Conservation (phyloP, 2,113 vertebrate species). For the Narcine bancroftii region DNA sequence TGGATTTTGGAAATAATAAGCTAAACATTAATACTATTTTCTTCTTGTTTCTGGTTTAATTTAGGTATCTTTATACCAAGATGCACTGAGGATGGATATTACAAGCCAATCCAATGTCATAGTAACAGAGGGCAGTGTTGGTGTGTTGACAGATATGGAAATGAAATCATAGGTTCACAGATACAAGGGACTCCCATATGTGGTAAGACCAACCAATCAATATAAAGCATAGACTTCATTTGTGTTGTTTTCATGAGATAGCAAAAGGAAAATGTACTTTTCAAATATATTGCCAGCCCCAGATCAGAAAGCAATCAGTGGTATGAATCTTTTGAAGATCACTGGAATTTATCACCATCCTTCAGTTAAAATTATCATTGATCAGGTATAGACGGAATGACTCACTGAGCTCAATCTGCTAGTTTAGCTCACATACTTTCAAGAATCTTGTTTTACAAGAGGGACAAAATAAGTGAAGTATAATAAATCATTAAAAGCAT, state of each 20-base stretch:
- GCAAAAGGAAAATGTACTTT: neutral
- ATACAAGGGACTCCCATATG: constrained; percentile 84
- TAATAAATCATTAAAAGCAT: neutral
- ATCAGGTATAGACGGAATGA: neutral
- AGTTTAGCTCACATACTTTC: neutral
- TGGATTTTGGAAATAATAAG: neutral
- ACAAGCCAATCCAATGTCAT: constrained; percentile 87
- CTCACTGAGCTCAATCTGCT: neutral
- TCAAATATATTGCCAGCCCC: neutral
- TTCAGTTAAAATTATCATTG: neutral
- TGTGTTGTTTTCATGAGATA: neutral
- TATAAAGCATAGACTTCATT: neutral
- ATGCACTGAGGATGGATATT: constrained; percentile 89
- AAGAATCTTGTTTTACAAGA: neutral
- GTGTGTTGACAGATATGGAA: constrained; percentile 95
- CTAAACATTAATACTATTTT: constrained; percentile 16
- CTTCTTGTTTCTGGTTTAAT: constrained; percentile 38
- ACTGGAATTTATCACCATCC: neutral
- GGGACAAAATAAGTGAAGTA: neutral
- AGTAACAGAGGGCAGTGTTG: constrained; percentile 87
- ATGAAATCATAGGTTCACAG: constrained; percentile 86
- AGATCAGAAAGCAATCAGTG: neutral
- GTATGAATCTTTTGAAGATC: neutral
- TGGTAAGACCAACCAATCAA: constrained; percentile 59
- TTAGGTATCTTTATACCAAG: constrained; percentile 81